Conservation (phyloP, 1,140 invertebrate species). For the Tetramorium alpestre region DNA sequence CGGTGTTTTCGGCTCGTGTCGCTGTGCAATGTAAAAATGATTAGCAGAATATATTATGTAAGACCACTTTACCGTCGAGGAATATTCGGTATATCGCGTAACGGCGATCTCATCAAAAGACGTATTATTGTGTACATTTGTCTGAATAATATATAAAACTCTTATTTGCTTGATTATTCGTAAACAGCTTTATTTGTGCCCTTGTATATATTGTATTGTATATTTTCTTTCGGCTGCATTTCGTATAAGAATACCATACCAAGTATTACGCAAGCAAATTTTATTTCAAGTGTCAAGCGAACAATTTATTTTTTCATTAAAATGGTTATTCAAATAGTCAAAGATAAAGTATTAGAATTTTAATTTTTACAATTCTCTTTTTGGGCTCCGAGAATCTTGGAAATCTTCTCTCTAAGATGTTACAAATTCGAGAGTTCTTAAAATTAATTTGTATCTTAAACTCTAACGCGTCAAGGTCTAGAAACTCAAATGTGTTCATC, state of each 20-base stretch:
- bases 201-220: too few species aligned
- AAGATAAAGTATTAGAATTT: not conserved
- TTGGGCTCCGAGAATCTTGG: not conserved
- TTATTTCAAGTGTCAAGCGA: not conserved
- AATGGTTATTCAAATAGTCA: not conserved
- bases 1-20: constrained; percentile 45
- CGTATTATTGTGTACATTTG: not conserved
- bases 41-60: constrained; percentile 35
- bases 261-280: not conserved
- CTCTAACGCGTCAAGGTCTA: not conserved
- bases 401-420: not conserved
- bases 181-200: not conserved
- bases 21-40: constrained; percentile 55
- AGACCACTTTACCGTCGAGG: not conserved
- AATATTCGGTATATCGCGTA: not conserved
- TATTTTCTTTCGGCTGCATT: constrained; percentile 20
- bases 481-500: not conserved
- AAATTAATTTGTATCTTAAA: not conserved
- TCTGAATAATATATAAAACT: not conserved
- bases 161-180: not conserved
- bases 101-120: constrained; percentile 28
- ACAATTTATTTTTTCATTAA: not conserved
- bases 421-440: too few species aligned
- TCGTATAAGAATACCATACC: not conserved
- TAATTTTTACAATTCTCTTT: not conserved